These are phyloP conservation scores for Embiotoca jacksoni DNA, from an alignment of 2,113 vertebrate species.

Conservation along the genomic window DNA sequence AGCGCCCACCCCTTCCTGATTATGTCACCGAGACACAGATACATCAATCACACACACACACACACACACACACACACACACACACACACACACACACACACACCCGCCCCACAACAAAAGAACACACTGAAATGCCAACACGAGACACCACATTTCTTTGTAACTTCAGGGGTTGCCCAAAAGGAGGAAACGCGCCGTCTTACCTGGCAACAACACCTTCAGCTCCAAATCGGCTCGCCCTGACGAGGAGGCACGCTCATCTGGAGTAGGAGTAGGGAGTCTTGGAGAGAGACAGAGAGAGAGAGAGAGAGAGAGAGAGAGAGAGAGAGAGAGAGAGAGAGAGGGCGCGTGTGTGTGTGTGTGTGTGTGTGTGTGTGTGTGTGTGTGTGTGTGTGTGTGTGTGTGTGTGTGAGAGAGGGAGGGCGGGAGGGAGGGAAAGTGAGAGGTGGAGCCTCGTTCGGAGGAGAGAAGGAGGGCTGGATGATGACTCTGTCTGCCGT, in stretches of 20 bases:
- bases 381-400: no score
- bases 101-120: neutral
- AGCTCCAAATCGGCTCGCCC: conserved; percentile 68
- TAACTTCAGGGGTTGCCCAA: conserved; percentile 56
- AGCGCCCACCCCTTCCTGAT: conserved; percentile 48
- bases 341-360: neutral
- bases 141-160: conserved; percentile 11
- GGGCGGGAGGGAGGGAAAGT: conserved; percentile 52
- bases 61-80: conserved; percentile 45
- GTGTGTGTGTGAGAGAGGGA: conserved; percentile 22
- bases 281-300: conserved; percentile 42
- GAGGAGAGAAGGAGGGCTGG: conserved; percentile 63
- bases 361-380: neutral
- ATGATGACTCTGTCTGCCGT: conserved; percentile 70
- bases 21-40: conserved; percentile 57
- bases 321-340: neutral
- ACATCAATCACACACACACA: conserved; percentile 32
- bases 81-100: conserved; percentile 31
- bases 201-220: conserved; percentile 80
- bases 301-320: conserved; percentile 27
- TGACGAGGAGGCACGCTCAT: conserved; percentile 69
- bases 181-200: conserved; percentile 42
- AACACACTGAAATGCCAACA: conserved; percentile 30
- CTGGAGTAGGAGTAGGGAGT: conserved; percentile 66
- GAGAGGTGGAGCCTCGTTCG: conserved; percentile 67